Evolutionary conservation across 2,797 vertebrate species (phyloP).

Genomic region (Macropodus opercularis): DNA sequence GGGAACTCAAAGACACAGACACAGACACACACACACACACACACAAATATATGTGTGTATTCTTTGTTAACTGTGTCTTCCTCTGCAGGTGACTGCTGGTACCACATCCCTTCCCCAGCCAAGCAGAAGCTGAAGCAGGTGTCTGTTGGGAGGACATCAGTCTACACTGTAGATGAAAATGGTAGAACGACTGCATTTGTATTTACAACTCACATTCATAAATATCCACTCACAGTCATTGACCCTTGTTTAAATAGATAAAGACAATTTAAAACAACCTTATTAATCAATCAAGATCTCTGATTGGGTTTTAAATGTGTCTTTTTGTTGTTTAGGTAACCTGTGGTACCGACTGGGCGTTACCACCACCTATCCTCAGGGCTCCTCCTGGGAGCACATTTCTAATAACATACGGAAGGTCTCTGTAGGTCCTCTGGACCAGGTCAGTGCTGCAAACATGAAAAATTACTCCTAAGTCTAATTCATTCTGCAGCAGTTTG

Average conservation of each 20-base stretch:
- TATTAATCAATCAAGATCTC: background rate
- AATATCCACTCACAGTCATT: too few species aligned
- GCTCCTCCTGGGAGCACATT: conserved; percentile 93
- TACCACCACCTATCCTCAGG: conserved; percentile 94
- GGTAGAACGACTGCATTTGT: conserved; percentile 73
- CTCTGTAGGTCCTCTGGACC: conserved; percentile 93
- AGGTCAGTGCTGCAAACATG: conserved; percentile 73
- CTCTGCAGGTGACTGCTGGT: conserved; percentile 90
- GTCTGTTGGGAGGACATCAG: conserved; percentile 92
- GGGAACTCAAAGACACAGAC: too few species aligned
- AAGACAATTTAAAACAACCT: too few species aligned
- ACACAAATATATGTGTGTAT: too few species aligned
- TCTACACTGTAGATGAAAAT: conserved; percentile 91
- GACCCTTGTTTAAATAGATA: background rate
- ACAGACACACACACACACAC: too few species aligned
- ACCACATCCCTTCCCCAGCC: conserved; percentile 92
- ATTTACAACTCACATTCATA: background rate
- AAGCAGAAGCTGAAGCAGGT: conserved; percentile 94
- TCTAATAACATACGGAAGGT: conserved; percentile 96
- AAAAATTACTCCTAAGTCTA: background rate
- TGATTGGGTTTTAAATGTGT: background rate
- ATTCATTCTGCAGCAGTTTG: background rate
- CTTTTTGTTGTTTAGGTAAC: conserved; percentile 83
- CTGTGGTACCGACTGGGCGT: conserved; percentile 93
- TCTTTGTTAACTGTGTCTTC: conserved; percentile 49